phyloP scores from a whole-genome alignment of 2,113 vertebrate species.

The Ornithorhynchus anatinus region DNA sequence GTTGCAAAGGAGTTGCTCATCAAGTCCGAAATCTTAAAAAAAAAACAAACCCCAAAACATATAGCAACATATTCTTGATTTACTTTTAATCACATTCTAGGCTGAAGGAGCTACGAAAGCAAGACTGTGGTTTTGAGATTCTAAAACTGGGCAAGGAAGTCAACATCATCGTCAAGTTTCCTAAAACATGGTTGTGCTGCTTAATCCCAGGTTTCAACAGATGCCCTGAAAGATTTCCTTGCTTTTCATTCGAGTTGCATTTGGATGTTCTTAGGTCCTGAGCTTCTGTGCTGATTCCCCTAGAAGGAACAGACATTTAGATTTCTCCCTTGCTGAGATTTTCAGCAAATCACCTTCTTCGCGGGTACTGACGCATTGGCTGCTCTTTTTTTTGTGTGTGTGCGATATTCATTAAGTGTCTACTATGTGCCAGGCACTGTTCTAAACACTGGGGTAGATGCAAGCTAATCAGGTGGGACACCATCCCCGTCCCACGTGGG shows the following conservation, averaged over 20 bases:
- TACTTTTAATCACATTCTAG: neutral
- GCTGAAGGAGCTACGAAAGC: neutral
- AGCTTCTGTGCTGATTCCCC: neutral
- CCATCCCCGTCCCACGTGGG: too few species aligned
- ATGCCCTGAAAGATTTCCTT: neutral
- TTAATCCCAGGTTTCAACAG: neutral
- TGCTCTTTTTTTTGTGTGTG: neutral
- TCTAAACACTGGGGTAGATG: too few species aligned
- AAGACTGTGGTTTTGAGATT: neutral
- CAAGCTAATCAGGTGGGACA: too few species aligned
- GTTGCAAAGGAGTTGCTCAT: neutral
- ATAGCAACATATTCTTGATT: neutral
- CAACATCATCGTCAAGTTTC: neutral
- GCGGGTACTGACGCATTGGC: too few species aligned
- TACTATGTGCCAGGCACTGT: too few species aligned
- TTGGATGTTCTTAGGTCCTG: neutral
- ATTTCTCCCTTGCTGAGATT: neutral
- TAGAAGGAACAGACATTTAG: neutral
- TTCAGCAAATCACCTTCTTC: too few species aligned
- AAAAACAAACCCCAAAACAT: neutral
- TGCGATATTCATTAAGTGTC: too few species aligned
- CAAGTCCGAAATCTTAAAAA: neutral
- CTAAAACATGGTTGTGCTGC: neutral
- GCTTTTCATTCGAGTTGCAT: neutral
- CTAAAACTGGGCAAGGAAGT: neutral